These are phyloP conservation scores for Okamejei kenojei DNA, from an alignment of 2,797 vertebrate species.

Conservation along the genomic window DNA sequence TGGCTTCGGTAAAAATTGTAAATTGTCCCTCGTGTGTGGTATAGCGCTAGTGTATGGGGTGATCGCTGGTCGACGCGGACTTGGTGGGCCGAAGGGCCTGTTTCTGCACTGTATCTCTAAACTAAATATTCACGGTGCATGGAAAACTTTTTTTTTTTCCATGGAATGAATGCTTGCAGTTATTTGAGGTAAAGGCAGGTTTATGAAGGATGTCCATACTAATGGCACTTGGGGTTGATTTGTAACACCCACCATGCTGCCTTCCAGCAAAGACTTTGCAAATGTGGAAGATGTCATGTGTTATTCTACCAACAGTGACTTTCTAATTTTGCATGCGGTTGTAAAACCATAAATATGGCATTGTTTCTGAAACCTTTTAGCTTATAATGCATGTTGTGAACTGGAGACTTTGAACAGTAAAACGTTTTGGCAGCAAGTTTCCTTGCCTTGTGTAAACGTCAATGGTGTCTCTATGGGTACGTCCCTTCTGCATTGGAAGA, in stretches of 20 bases:
- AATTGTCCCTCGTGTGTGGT: no score
- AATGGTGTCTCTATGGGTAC: no score
- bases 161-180: not conserved
- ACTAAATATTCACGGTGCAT: no score
- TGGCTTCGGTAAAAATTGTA: no score
- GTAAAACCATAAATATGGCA: not conserved
- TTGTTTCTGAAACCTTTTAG: not conserved
- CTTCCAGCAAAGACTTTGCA: not conserved
- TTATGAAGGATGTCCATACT: not conserved
- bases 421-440: not conserved
- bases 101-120: no score
- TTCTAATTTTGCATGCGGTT: not conserved
- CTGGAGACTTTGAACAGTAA: not conserved
- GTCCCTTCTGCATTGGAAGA: no score
- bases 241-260: not conserved
- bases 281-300: not conserved
- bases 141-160: not conserved
- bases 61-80: no score
- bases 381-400: not conserved
- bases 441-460: not conserved
- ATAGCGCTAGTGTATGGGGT: no score
- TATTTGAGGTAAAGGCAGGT: not conserved
- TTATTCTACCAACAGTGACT: not conserved
- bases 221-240: not conserved
- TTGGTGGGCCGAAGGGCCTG: no score